Base-by-base conservation (phyloP, 2,888 invertebrate species). In the Ochropleura plecta region DNA sequence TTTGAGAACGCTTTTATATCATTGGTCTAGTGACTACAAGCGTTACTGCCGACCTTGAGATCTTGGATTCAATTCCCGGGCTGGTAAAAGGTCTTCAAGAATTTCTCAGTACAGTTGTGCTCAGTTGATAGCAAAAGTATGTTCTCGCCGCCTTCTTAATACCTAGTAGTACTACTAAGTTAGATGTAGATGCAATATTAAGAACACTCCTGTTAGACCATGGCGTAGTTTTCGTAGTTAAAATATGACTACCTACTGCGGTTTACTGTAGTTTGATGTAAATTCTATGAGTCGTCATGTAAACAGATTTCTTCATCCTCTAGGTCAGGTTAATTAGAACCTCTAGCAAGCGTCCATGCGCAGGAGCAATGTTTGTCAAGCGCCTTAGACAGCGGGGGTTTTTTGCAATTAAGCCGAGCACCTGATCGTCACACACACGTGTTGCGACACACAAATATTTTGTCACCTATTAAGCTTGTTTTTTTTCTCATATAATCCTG, bases 241-340 rank as follows among this genome's bases (percentile, higher is more conserved):
- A 48, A 5, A 49, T 49, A 16, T 49, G 14, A 53, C 10, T 20
- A n/a, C n/a, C n/a, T n/a, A 42, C 12, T 8, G 40, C 6, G 5
- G 14, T 10, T 76, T 30, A 49, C 5, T 42, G 48, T 48, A 57
- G 48, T 44, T 42, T 49, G 8, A 18, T 7, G 16, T 51, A n/a
- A 9, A 46, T 40, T 8, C 3, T 7, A n/a, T 68, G 51, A 60
- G 46, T 18, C 0, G 51, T 20, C 40, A 40, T 20, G 14, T 51
- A 67, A 67, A 76, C 10, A 59, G 20, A 76, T 76, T 60, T 69
- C 59, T 30, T 53, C 40, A 60, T 4, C 1, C 51, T 60, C 51
- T 40, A 60, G 69, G 76, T 78, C 59, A 48, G n/a, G 48, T 42
- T 9, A 16, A 68, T 76, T 68, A 76, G 68, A 14, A 46, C n/a